A percentile compares a stretch with the other conserved stretches of the same genome.
Conservation (phyloP, 37 sponge, comb jelly and placozoan species). For the Diacarnus erythraeanus region DNA sequence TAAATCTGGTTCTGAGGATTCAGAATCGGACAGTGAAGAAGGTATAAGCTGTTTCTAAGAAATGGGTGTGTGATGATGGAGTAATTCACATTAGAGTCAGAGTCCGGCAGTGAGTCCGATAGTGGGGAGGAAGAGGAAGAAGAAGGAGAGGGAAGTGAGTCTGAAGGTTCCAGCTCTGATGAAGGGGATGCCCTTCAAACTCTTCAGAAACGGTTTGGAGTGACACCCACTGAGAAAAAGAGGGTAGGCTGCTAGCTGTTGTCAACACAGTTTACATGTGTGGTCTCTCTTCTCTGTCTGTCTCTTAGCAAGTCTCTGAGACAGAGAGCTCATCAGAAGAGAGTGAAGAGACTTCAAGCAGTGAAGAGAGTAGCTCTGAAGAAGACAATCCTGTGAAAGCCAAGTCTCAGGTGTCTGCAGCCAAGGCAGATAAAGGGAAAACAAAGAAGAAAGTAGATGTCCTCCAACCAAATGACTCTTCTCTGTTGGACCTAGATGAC, state of each 20-base stretch:
- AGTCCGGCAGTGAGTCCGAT: constrained; percentile 24
- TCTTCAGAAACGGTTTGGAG: constrained; percentile 58
- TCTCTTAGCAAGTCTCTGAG: background rate
- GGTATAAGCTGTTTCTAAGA: background rate
- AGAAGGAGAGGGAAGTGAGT: constrained; percentile 51
- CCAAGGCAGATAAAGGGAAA: constrained; percentile 6
- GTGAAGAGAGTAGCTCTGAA: constrained; percentile 51
- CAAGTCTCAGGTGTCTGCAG: constrained; percentile 18
- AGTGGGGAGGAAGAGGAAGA: constrained; percentile 35
- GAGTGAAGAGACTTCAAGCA: constrained; percentile 36
- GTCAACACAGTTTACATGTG: background rate
- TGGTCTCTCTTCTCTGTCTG: no score
- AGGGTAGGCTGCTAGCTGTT: background rate
- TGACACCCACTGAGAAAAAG: constrained; percentile 4
- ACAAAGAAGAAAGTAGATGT: background rate
- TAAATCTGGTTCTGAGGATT: constrained; percentile 68
- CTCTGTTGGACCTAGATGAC: constrained; percentile 47
- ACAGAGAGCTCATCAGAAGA: constrained; percentile 15
- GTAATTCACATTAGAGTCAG: background rate
- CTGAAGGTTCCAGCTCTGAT: constrained; percentile 41
- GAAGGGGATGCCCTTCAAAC: constrained; percentile 59
- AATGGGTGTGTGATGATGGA: no score
- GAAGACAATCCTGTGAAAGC: constrained; percentile 33
- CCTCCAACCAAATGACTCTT: background rate
- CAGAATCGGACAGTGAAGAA: constrained; percentile 32